Evolutionary conservation across 2,797 vertebrate genomes (phyloP).

Genomic region (Saguinus oedipus): DNA sequence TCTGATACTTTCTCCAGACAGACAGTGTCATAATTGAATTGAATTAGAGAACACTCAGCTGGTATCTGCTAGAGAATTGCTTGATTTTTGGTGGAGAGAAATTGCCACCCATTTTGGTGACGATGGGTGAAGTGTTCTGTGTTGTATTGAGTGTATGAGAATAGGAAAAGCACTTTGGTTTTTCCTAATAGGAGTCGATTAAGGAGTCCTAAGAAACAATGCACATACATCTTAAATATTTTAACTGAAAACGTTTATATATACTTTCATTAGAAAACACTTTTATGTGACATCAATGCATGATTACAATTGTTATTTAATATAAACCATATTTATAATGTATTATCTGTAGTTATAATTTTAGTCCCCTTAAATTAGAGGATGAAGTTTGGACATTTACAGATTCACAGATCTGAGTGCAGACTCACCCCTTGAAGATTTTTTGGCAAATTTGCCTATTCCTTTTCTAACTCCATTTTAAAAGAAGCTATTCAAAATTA

Average conservation of each 20-base stretch:
- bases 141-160: background rate
- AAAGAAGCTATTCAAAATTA: constrained; percentile 10
- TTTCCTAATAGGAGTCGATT: background rate
- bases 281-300: background rate
- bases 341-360: background rate
- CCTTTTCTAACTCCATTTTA: background rate
- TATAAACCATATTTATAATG: background rate
- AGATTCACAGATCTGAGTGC: background rate
- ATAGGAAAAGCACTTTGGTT: background rate
- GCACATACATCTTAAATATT: background rate
- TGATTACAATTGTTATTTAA: background rate
- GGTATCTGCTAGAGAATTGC: background rate
- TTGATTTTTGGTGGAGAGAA: background rate
- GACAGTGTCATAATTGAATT: background rate
- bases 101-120: background rate
- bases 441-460: background rate
- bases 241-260: background rate
- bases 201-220: background rate
- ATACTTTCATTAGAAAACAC: background rate
- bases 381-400: background rate
- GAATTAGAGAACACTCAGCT: background rate
- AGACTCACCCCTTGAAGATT: background rate
- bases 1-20: background rate
- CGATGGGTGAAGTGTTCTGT: background rate
- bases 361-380: background rate